A percentile compares a stretch with the other conserved stretches of the same genome.
Evolutionary conservation across 2,888 invertebrate genomes (phyloP).

Genomic region (Archips crataeganus): DNA sequence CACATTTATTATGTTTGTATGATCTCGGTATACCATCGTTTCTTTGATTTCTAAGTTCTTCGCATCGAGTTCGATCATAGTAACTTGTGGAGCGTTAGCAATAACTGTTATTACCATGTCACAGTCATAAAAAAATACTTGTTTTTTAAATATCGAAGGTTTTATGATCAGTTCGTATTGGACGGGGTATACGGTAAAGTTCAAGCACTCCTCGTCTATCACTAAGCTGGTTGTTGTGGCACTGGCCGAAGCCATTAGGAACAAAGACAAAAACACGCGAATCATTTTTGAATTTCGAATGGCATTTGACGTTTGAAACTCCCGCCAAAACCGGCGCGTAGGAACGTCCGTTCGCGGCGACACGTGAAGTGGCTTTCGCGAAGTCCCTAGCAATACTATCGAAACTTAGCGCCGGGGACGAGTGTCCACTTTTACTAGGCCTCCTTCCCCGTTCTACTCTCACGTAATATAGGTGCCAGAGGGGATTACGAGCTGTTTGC

Average conservation of each 20-base stretch:
- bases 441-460: slow-evolving; percentile 49
- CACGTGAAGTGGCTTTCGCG: slow-evolving; percentile 58
- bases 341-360: slow-evolving; percentile 66
- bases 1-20: slow-evolving; percentile 64
- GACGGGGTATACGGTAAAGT: slow-evolving; percentile 79
- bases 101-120: slow-evolving; percentile 73
- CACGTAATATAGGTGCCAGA: neutral
- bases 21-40: slow-evolving; percentile 64
- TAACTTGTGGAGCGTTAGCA: slow-evolving; percentile 69
- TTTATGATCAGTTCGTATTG: slow-evolving; percentile 74
- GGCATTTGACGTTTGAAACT: slow-evolving; percentile 46
- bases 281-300: slow-evolving; percentile 50
- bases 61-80: slow-evolving; percentile 69
- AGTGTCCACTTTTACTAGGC: slow-evolving; percentile 52
- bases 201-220: slow-evolving; percentile 74
- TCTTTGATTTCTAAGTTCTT: slow-evolving; percentile 65
- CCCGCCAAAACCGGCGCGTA: slow-evolving; percentile 48
- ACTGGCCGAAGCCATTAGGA: slow-evolving; percentile 56
- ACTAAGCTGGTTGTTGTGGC: slow-evolving; percentile 50
- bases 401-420: slow-evolving; percentile 60
- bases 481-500: neutral
- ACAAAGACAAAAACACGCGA: slow-evolving; percentile 52
- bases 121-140: slow-evolving; percentile 69
- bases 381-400: slow-evolving; percentile 50
- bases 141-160: slow-evolving; percentile 62